Evolutionary conservation across 2,888 invertebrate species (phyloP).

Genomic region (Eupeodes latifasciatus): DNA sequence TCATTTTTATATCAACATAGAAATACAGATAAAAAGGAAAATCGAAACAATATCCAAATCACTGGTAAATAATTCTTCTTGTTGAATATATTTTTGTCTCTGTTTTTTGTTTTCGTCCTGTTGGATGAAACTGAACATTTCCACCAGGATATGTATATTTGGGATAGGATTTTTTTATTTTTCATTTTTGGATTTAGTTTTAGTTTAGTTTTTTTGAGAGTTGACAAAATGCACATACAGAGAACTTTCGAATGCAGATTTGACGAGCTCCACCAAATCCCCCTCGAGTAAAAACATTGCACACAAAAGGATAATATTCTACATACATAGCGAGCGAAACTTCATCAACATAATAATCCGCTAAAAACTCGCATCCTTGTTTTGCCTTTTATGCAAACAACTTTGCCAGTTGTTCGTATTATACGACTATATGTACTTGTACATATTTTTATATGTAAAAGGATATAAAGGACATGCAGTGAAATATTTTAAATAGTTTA

Average conservation of each 20-base stretch:
- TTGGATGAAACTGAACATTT: neutral
- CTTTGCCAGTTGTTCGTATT: slow-evolving; percentile 34
- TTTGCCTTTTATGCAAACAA: slow-evolving; percentile 60
- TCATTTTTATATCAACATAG: neutral
- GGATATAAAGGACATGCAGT: slow-evolving; percentile 57
- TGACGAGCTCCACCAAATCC: slow-evolving; percentile 43
- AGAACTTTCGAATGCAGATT: slow-evolving; percentile 44
- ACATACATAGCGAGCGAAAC: slow-evolving; percentile 40
- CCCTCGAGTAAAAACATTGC: slow-evolving; percentile 15
- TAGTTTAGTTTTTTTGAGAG: neutral
- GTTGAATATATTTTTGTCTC: slow-evolving; percentile 24
- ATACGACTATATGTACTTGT: slow-evolving; percentile 21
- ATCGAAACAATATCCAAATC: slow-evolving; percentile 73
- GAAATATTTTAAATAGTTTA: slow-evolving; percentile 71
- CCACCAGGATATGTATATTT: neutral
- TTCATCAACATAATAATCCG: slow-evolving; percentile 75
- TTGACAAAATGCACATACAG: slow-evolving; percentile 52
- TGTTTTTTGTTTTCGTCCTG: slow-evolving; percentile 3
- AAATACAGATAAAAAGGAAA: slow-evolving; percentile 10
- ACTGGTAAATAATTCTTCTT: slow-evolving; percentile 53
- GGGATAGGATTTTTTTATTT: neutral
- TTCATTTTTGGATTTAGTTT: neutral
- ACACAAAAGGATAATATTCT: slow-evolving; percentile 68
- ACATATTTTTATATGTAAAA: slow-evolving; percentile 13
- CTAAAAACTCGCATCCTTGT: slow-evolving; percentile 70